Conservation (phyloP, 2,797 vertebrate species). For the Meriones psammophilus region DNA sequence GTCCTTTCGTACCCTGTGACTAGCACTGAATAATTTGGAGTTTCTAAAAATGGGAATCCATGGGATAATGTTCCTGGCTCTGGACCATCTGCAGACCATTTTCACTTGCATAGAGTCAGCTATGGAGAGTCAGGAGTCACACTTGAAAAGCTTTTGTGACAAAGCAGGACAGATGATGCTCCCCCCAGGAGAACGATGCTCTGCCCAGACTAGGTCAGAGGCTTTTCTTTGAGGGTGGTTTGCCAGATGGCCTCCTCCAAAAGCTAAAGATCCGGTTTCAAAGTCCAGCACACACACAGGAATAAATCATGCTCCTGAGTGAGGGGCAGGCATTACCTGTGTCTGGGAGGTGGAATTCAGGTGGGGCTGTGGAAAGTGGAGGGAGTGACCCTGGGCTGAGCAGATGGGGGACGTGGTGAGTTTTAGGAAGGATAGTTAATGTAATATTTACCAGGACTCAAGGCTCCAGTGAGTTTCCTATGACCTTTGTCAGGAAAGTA, state of each 20-base stretch:
- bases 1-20: constrained; percentile 41
- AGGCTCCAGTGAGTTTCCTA: constrained; percentile 41
- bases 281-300: constrained; percentile 47
- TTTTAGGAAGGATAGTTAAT: constrained; percentile 32
- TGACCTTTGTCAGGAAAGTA: constrained; percentile 62
- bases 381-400: not conserved
- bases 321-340: not conserved
- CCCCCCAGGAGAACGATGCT: constrained; percentile 27
- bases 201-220: constrained; percentile 54
- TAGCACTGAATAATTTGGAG: constrained; percentile 62
- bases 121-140: constrained; percentile 60
- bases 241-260: constrained; percentile 60
- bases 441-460: constrained; percentile 62
- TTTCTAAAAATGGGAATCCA: constrained; percentile 68
- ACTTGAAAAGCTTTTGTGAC: constrained; percentile 65
- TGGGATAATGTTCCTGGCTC: constrained; percentile 17
- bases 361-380: not conserved
- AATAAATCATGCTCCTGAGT: constrained; percentile 71
- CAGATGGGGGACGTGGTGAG: not conserved
- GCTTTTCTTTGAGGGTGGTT: constrained; percentile 72
- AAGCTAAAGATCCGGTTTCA: constrained; percentile 36
- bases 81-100: constrained; percentile 72
- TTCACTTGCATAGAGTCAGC: constrained; percentile 65
- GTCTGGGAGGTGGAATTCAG: constrained; percentile 36
- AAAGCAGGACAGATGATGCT: constrained; percentile 63